These are phyloP conservation scores for Seriola quinqueradiata DNA, from an alignment of 2,113 vertebrate genomes.

Conservation along the genomic window DNA sequence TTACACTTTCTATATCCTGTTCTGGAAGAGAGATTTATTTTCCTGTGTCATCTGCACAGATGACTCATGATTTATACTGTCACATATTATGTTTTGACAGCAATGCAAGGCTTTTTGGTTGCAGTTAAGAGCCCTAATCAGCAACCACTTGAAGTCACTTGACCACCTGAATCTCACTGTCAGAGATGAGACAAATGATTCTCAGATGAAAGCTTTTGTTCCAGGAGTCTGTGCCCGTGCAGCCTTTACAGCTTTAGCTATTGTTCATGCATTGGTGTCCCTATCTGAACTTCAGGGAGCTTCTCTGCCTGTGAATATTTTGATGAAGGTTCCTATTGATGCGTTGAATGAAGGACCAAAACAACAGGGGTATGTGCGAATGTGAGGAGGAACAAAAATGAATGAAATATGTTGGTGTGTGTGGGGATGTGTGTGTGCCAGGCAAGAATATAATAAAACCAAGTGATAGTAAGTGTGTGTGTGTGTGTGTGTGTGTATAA, in stretches of 20 bases:
- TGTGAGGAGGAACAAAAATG: conserved; percentile 57
- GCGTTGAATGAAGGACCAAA: conserved; percentile 70
- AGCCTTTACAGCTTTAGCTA: conserved; percentile 38
- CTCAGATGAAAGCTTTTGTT: conserved; percentile 36
- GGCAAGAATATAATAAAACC: conserved; percentile 52
- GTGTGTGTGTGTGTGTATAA: conserved; percentile 18
- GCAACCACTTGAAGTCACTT: conserved; percentile 4
- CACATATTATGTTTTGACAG: background rate
- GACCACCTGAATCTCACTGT: conserved; percentile 41
- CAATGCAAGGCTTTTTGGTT: background rate
- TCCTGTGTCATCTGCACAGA: background rate
- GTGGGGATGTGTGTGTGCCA: conserved; percentile 36
- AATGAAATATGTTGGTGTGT: conserved; percentile 61
- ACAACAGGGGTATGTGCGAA: conserved; percentile 60
- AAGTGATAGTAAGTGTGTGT: conserved; percentile 35
- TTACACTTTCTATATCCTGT: conserved; percentile 2
- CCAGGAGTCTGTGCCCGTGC: conserved; percentile 40
- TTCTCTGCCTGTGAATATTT: conserved; percentile 69
- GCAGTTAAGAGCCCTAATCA: background rate
- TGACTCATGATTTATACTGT: background rate
- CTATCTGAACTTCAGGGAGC: conserved; percentile 74
- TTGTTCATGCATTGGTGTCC: conserved; percentile 66
- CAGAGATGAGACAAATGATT: conserved; percentile 26
- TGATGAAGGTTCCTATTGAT: conserved; percentile 72
- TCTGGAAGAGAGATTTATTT: conserved; percentile 2